phyloP scores from a whole-genome alignment of 2,113 vertebrate genomes.

The Sclerurus mexicanus region DNA sequence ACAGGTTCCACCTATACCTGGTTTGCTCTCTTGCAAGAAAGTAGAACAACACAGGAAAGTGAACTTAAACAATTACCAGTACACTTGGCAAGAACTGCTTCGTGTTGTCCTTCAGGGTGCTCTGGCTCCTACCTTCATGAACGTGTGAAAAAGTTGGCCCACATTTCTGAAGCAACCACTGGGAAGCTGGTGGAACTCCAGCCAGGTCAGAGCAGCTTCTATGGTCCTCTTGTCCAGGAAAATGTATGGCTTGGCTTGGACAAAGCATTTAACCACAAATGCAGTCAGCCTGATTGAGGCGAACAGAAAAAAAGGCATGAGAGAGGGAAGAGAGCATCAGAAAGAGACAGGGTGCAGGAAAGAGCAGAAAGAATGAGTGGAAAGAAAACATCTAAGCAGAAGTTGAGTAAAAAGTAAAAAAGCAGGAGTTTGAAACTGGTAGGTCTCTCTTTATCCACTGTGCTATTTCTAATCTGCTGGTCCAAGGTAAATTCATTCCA shows the following conservation, averaged over 20 bases:
- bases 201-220: slow-evolving; percentile 73
- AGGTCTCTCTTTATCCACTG: not conserved
- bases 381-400: not conserved
- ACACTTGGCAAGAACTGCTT: not conserved
- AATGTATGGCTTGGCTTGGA: slow-evolving; percentile 74
- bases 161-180: slow-evolving; percentile 79
- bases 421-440: not conserved
- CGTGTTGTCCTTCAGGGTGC: not conserved
- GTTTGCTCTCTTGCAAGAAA: not conserved
- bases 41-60: not conserved
- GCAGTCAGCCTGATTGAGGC: slow-evolving; percentile 79
- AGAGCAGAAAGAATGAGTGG: not conserved
- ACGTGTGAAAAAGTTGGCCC: slow-evolving; percentile 78
- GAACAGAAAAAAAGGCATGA: not conserved
- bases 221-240: slow-evolving; percentile 75
- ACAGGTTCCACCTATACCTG: not conserved
- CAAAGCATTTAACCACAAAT: slow-evolving; percentile 88
- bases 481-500: not conserved
- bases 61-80: not conserved
- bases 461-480: not conserved
- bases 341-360: not conserved
- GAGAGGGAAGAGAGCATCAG: not conserved
- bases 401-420: not conserved
- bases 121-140: slow-evolving; percentile 79
- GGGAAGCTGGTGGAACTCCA: slow-evolving; percentile 67